Evolutionary conservation across 2,888 invertebrate genomes (phyloP).

Genomic region (Drosophila siamana): DNA sequence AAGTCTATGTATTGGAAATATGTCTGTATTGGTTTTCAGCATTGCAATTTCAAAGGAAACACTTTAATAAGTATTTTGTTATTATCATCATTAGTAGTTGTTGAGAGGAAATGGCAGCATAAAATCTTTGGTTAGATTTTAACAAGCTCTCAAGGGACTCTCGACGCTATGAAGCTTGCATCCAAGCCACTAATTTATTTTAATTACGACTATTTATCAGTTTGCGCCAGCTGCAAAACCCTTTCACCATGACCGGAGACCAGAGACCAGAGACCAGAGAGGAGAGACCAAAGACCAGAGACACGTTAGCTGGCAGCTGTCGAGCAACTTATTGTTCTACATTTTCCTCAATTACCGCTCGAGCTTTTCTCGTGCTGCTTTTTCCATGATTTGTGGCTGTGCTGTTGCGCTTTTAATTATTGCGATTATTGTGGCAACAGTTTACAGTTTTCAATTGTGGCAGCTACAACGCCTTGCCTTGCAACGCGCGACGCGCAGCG

Average conservation of each 20-base stretch:
- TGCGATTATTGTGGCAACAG: conserved; percentile 76
- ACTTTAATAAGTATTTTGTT: background rate
- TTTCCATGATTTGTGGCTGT: conserved; percentile 63
- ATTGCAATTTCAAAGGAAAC: background rate
- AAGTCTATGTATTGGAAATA: too few relatives aligned
- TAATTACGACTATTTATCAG: conserved; percentile 60
- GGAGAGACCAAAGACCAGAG: background rate
- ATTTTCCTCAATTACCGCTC: conserved; percentile 62
- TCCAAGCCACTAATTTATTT: conserved; percentile 51
- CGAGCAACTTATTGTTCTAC: conserved; percentile 61
- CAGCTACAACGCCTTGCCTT: conserved; percentile 38
- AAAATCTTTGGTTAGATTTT: background rate
- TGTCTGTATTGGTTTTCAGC: background rate
- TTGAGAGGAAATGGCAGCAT: background rate
- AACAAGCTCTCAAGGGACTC: conserved; percentile 11
- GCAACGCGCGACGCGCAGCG: conserved; percentile 8
- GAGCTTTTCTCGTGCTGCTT: conserved; percentile 32
- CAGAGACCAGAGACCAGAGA: too few relatives aligned
- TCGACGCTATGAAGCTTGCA: conserved; percentile 15
- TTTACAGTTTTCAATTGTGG: conserved; percentile 71
- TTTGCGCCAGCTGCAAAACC: conserved; percentile 43
- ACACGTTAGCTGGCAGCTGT: conserved; percentile 30
- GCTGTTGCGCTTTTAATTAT: conserved; percentile 68
- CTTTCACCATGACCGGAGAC: conserved; percentile 59
- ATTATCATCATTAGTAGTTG: background rate